Evolutionary conservation across 1,140 invertebrate species (phyloP).

Genomic region (Bombus confusus): DNA sequence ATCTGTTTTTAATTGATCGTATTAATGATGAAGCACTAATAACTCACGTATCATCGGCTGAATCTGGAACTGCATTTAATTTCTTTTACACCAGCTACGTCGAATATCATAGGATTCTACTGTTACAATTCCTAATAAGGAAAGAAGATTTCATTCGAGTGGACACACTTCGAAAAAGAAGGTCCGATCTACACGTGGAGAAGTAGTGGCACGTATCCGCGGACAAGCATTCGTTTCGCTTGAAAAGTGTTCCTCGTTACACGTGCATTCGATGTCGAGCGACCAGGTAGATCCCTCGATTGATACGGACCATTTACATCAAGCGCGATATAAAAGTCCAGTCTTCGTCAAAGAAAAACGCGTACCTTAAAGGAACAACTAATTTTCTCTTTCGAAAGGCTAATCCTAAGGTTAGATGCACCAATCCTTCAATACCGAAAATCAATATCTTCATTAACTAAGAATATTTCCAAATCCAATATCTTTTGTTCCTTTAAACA

Average conservation of each 20-base stretch:
- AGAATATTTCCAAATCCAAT: neutral
- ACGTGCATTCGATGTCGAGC: neutral
- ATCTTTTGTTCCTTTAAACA: too few species aligned
- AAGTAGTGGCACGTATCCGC: constrained; percentile 3
- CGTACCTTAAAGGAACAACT: neutral
- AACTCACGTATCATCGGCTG: too few species aligned
- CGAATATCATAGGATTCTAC: neutral
- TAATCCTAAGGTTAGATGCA: neutral
- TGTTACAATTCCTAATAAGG: neutral
- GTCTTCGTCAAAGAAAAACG: neutral
- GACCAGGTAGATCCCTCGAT: constrained; percentile 5
- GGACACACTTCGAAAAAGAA: neutral
- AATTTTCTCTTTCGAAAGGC: neutral
- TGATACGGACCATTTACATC: constrained; percentile 4
- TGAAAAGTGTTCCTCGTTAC: constrained; percentile 21
- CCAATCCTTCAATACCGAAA: neutral
- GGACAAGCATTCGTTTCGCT: constrained; percentile 8
- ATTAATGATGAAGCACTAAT: too few species aligned
- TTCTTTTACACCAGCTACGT: neutral
- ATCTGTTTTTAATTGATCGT: too few species aligned
- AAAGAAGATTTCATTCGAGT: neutral
- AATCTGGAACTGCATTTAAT: neutral
- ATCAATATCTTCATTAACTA: neutral
- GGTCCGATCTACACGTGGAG: neutral
- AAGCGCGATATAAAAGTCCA: constrained; percentile 11